These are phyloP conservation scores for Littorina saxatilis DNA, from an alignment of 1,140 invertebrate genomes.

Conservation along the genomic window DNA sequence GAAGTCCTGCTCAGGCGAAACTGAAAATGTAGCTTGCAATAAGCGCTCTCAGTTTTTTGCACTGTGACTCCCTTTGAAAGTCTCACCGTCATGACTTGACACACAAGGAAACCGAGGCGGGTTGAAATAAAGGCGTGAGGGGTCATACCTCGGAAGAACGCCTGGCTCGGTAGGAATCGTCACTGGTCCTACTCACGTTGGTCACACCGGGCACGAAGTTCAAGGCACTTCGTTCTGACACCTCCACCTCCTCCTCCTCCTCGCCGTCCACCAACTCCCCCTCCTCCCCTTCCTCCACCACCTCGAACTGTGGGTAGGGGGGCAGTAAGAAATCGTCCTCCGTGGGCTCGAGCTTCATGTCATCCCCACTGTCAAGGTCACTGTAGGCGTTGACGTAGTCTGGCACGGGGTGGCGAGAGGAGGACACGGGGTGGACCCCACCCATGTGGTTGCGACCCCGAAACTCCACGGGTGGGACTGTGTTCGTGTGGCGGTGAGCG, in stretches of 20 bases:
- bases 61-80: no score
- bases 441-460: conserved; percentile 1
- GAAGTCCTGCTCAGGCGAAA: no score
- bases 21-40: no score
- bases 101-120: no score
- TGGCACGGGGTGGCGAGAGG: background rate
- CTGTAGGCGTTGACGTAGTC: conserved; percentile 26
- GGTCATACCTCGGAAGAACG: conserved; percentile 5
- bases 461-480: conserved; percentile 23
- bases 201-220: conserved; percentile 33
- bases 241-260: background rate
- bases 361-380: conserved; percentile 23
- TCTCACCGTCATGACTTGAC: no score
- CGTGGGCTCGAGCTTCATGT: conserved; percentile 18
- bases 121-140: no score
- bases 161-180: background rate
- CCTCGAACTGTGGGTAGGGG: conserved; percentile 33
- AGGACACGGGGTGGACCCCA: background rate
- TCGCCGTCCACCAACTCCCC: conserved; percentile 32
- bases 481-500: no score
- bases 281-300: conserved; percentile 31
- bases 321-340: conserved; percentile 42
- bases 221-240: conserved; percentile 38
- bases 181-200: background rate
- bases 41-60: no score